These are phyloP conservation scores for Sinella curviseta DNA, from an alignment of 1,140 invertebrate genomes.

Conservation along the genomic window DNA sequence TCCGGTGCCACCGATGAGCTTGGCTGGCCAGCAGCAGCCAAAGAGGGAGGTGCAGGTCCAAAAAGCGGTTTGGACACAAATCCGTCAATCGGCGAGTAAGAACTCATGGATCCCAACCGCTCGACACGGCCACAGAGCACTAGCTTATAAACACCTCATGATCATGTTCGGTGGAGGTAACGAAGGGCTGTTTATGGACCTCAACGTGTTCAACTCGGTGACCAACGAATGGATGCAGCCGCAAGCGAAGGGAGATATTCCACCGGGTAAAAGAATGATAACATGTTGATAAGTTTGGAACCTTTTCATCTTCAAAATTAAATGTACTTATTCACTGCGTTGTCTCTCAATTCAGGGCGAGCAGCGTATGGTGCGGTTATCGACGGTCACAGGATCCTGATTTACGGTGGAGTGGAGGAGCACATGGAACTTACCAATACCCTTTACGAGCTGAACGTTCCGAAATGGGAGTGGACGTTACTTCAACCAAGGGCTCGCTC, in stretches of 20 bases:
- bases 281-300: too few relatives aligned
- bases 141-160: slow-evolving; percentile 98
- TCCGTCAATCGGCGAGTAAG: too few relatives aligned
- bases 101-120: too few relatives aligned
- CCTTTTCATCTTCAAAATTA: too few relatives aligned
- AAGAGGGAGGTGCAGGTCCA: too few relatives aligned
- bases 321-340: too few relatives aligned
- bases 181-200: slow-evolving; percentile 98
- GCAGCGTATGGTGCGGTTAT: slow-evolving; percentile 97
- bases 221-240: slow-evolving; percentile 99
- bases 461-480: slow-evolving; percentile 96
- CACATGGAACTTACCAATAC: slow-evolving; percentile 99
- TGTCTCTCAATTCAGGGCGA: too few relatives aligned
- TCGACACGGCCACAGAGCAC: slow-evolving; percentile 95
- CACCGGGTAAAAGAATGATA: too few relatives aligned
- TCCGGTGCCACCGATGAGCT: too few relatives aligned
- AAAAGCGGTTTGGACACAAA: too few relatives aligned
- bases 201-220: slow-evolving; percentile 97
- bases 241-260: slow-evolving; percentile 94
- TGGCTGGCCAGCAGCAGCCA: too few relatives aligned
- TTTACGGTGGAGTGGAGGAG: slow-evolving; percentile 99
- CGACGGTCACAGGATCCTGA: slow-evolving; percentile 89
- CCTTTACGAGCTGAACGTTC: slow-evolving; percentile 86
- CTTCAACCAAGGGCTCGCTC: slow-evolving; percentile 85
- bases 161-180: slow-evolving; percentile 99